Conservation (phyloP, 2,797 vertebrate genomes). For the Tauraco hartlaubi region DNA sequence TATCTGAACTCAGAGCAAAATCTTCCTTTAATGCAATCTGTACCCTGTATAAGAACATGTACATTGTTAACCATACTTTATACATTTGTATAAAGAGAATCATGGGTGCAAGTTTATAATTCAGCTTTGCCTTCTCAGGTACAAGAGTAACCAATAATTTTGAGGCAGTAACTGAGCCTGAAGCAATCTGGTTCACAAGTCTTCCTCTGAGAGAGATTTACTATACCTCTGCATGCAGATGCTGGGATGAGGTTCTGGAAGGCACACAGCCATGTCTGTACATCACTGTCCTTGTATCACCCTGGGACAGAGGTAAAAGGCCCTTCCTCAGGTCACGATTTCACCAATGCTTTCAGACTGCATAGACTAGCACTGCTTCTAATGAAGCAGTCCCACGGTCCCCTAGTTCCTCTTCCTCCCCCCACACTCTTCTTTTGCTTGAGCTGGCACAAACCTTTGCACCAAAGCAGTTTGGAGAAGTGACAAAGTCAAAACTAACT, state of each 20-base stretch:
- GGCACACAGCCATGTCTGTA: background rate
- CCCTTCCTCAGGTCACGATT: background rate
- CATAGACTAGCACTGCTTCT: background rate
- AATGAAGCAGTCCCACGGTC: background rate
- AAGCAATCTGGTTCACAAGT: background rate
- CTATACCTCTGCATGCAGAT: background rate
- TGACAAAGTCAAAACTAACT: background rate
- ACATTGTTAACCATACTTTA: background rate
- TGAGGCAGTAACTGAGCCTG: background rate
- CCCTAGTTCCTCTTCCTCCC: background rate
- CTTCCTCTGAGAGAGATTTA: background rate
- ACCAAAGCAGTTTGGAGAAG: background rate
- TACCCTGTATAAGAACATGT: background rate
- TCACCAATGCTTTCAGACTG: background rate
- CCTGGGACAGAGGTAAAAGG: background rate
- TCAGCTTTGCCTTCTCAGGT: background rate
- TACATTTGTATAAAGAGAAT: background rate
- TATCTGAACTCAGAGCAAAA: conserved; percentile 15
- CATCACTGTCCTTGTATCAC: background rate
- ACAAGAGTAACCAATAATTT: background rate
- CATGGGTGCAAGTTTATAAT: background rate
- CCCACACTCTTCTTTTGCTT: background rate
- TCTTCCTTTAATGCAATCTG: background rate
- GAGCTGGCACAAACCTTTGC: background rate
- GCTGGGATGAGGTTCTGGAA: background rate